These are phyloP conservation scores for Ceyx melanurus DNA, from an alignment of 2,113 vertebrate genomes.

Conservation along the genomic window DNA sequence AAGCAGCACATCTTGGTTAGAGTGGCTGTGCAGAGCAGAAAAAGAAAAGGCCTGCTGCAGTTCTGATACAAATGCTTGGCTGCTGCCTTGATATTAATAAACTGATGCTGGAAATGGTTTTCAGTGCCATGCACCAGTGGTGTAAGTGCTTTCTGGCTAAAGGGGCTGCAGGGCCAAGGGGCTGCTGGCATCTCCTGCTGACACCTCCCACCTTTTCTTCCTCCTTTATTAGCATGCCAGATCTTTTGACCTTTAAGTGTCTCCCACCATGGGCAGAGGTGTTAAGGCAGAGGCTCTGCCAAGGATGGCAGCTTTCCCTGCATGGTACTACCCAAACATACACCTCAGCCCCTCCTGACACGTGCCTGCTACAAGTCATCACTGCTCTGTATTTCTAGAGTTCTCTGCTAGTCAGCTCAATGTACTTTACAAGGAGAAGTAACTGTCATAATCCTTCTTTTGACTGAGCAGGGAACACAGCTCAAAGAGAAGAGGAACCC, in stretches of 20 bases:
- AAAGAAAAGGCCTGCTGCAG: background rate
- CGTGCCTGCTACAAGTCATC: rapidly evolving
- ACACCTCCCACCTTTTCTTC: background rate
- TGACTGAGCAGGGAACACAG: background rate
- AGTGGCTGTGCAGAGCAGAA: background rate
- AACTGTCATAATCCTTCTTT: background rate
- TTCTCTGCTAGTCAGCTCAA: background rate
- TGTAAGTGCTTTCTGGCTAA: rapidly evolving
- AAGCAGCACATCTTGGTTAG: background rate
- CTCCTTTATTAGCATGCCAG: background rate
- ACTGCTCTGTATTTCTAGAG: rapidly evolving
- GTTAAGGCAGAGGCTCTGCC: background rate
- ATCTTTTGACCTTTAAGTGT: background rate
- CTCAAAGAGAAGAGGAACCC: background rate
- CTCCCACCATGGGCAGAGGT: background rate
- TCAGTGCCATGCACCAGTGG: rapidly evolving
- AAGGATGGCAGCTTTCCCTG: background rate
- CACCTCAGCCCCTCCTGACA: background rate
- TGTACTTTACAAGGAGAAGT: background rate
- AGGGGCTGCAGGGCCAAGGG: background rate
- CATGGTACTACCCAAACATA: rapidly evolving
- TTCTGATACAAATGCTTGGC: background rate
- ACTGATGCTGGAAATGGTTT: background rate
- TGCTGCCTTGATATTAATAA: rapidly evolving
- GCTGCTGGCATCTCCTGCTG: background rate